These are phyloP conservation scores for Eretmocerus hayati DNA, from an alignment of 2,888 invertebrate genomes.

Conservation along the genomic window DNA sequence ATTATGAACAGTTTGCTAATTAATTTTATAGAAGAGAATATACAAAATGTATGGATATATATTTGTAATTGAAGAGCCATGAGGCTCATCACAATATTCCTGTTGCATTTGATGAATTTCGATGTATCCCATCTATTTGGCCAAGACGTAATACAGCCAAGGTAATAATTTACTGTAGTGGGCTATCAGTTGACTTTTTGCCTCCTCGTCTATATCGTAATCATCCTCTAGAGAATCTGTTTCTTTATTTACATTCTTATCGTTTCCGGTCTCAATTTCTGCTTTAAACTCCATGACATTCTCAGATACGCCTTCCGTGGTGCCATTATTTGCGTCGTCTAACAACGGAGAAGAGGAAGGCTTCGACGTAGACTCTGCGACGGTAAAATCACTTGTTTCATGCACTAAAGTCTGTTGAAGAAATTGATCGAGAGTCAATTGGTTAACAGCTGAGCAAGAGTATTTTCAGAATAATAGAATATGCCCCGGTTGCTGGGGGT, in stretches of 20 bases:
- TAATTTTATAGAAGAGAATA: too few relatives aligned
- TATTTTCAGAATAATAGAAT: too few relatives aligned
- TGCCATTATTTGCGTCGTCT: neutral
- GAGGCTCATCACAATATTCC: too few relatives aligned
- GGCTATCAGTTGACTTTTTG: constrained; percentile 31
- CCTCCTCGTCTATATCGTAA: constrained; percentile 26
- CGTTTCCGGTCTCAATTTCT: constrained; percentile 4
- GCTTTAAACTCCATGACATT: neutral
- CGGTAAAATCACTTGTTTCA: constrained; percentile 2
- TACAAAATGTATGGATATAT: too few relatives aligned
- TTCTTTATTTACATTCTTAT: constrained; percentile 11
- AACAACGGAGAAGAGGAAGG: neutral
- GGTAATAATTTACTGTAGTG: constrained; percentile 39
- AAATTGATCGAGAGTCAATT: too few relatives aligned
- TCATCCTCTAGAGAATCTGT: too few relatives aligned
- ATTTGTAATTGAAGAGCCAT: too few relatives aligned
- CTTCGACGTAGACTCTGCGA: neutral
- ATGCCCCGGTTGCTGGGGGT: too few relatives aligned
- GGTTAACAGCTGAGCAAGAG: too few relatives aligned
- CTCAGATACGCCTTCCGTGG: neutral
- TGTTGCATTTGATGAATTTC: too few relatives aligned
- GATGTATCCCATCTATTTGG: constrained; percentile 26
- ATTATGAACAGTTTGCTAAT: too few relatives aligned
- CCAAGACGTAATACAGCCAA: constrained; percentile 38
- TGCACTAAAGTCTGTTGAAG: constrained; percentile 3